Evolutionary conservation across 35 echinoderm and acorn worm genomes (phyloP).

Genomic region (Ophiothrix spiculata): DNA sequence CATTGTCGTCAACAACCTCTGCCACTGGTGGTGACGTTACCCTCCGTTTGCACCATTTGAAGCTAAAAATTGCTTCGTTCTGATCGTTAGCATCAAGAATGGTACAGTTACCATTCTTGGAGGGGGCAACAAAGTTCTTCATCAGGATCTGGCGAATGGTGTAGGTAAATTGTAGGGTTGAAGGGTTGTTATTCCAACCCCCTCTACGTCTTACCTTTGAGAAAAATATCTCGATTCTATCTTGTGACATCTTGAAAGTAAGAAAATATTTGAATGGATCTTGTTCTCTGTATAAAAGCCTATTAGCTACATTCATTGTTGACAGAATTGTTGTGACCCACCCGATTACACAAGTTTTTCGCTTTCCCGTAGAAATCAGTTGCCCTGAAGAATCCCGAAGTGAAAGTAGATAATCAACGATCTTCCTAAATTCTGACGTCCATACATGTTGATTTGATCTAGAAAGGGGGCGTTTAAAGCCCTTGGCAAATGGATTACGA

Average conservation of each 20-base stretch:
- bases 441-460: background rate
- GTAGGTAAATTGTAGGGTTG: background rate
- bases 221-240: background rate
- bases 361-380: too few relatives aligned
- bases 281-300: background rate
- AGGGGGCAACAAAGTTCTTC: background rate
- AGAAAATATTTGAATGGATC: background rate
- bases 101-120: background rate
- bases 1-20: background rate
- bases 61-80: background rate
- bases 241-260: background rate
- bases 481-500: background rate
- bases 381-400: too few relatives aligned
- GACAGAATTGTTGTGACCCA: background rate
- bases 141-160: background rate
- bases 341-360: too few relatives aligned
- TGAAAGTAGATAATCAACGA: background rate
- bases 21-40: background rate
- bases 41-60: background rate
- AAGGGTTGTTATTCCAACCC: background rate
- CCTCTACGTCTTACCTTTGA: background rate
- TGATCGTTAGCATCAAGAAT: background rate
- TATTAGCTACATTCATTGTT: background rate
- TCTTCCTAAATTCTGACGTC: background rate
- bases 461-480: constrained; percentile 33